phyloP scores from a whole-genome alignment of 2,888 invertebrate genomes.

The Drosophila greeni region DNA sequence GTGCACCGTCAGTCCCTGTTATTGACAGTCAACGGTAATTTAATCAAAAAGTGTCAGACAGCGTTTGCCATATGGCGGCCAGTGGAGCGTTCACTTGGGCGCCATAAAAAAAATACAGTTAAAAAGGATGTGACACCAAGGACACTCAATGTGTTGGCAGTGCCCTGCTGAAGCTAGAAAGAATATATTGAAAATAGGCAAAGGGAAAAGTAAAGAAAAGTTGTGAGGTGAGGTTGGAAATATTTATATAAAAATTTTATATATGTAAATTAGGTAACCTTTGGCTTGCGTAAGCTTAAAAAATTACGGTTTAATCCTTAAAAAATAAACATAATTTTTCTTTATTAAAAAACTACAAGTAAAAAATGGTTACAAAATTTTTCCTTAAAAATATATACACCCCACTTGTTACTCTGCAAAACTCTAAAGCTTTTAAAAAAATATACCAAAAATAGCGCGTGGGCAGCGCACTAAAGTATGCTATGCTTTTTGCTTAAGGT shows the following conservation, averaged over 20 bases:
- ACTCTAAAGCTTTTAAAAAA: neutral
- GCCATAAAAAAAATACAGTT: constrained; percentile 21
- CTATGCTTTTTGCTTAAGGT: constrained; percentile 37
- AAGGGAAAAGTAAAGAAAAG: neutral
- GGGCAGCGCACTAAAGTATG: constrained; percentile 52
- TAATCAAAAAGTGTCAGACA: constrained; percentile 50
- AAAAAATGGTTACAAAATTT: no score
- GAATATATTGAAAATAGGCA: neutral
- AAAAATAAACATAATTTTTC: neutral
- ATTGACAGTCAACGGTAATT: constrained; percentile 48
- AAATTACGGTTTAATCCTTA: neutral
- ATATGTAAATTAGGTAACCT: no score
- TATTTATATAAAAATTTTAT: no score
- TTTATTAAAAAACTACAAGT: neutral
- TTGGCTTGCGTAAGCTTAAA: no score
- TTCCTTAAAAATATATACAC: neutral
- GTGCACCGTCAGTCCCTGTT: constrained; percentile 10
- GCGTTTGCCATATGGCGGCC: constrained; percentile 55
- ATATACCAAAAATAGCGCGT: constrained; percentile 14
- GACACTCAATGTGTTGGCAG: neutral
- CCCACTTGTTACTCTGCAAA: neutral
- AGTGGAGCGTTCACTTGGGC: constrained; percentile 42
- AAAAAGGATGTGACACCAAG: constrained; percentile 7
- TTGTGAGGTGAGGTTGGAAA: no score
- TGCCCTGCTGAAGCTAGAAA: neutral